Base-by-base conservation (phyloP, 2,888 invertebrate species). In the Harpalus rubripes region DNA sequence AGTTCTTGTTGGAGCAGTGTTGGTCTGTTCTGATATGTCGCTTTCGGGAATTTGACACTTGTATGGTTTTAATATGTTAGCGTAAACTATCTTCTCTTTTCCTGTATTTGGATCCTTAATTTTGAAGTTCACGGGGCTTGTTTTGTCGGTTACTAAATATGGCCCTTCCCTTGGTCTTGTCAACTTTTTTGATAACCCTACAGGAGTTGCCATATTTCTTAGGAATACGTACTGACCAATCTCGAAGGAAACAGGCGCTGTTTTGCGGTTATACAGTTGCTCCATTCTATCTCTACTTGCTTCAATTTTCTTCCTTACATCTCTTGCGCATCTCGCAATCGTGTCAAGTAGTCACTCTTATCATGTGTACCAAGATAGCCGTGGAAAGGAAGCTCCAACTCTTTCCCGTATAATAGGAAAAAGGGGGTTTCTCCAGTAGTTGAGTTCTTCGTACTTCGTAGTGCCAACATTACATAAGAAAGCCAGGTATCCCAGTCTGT, bases 401-500 rank as follows among this genome's bases (percentile, higher is more conserved):
- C 44, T 44, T 10, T 44, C 44, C 44, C 44, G 10, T 44, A 44
- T 10, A 44, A 10, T 44, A 44, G 44, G 10, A 44, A 44, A 44
- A 44, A 44, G 1, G 7, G 10, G 44, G 44, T 44, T 44, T 7
- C 44, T 44, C 44, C 44, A 1, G 44, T 44, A 44, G 44, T 44
- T 44, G 44, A 7, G 4, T 44, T 44, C 7, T 7, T 44, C 10
- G 44, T 44, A 10, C 44, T 44, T 7, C 44, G 44, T 10, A 44
- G 44, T 44, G 44, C 44, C 44, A 44, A 10, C 44, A 44, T 44
- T 10, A 44, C 44, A 5, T 44, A 44, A 44, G 44, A 5, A 10
- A 44, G 10, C 44, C 44, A 44, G 8, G 44, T 44, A 44, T 44
- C 7, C 44, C 87, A 87, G 61, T 87, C 83, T 2, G 26, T 18